Percentiles rank a stretch among this genome's conserved stretches.
Conservation (phyloP, 2,888 invertebrate species). For the Ommatoiulus sabulosus region DNA sequence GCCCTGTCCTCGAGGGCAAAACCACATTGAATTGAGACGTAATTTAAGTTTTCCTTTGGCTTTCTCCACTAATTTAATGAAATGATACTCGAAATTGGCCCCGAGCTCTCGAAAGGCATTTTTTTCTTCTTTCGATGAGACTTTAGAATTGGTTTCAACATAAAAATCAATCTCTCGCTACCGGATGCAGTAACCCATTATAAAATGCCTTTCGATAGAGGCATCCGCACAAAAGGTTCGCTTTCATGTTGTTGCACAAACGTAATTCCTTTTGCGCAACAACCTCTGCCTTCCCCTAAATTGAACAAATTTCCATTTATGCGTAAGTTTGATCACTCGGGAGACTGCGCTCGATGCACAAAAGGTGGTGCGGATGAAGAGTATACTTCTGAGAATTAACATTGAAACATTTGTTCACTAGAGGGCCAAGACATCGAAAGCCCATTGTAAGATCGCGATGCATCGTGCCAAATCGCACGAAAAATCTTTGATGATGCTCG, state of each 20-base stretch:
- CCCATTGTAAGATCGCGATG: too few relatives aligned
- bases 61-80: background rate
- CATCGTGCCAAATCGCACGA: background rate
- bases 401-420: background rate
- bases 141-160: background rate
- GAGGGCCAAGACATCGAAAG: background rate
- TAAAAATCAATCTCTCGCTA: constrained; percentile 13
- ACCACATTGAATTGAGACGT: background rate
- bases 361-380: background rate
- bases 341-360: background rate
- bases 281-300: background rate
- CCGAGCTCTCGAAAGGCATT: background rate
- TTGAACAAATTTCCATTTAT: background rate
- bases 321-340: background rate
- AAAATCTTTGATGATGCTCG: too few relatives aligned
- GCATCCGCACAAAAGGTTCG: background rate
- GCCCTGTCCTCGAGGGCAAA: background rate
- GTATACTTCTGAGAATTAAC: background rate
- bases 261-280: background rate
- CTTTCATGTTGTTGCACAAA: background rate
- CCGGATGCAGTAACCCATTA: background rate
- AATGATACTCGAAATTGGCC: background rate
- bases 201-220: background rate
- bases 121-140: background rate
- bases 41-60: constrained; percentile 2